A percentile compares a stretch with the other conserved stretches of the same genome.
Evolutionary conservation across 2,113 vertebrate genomes (phyloP).

Genomic region (Colistium nudipinnis): DNA sequence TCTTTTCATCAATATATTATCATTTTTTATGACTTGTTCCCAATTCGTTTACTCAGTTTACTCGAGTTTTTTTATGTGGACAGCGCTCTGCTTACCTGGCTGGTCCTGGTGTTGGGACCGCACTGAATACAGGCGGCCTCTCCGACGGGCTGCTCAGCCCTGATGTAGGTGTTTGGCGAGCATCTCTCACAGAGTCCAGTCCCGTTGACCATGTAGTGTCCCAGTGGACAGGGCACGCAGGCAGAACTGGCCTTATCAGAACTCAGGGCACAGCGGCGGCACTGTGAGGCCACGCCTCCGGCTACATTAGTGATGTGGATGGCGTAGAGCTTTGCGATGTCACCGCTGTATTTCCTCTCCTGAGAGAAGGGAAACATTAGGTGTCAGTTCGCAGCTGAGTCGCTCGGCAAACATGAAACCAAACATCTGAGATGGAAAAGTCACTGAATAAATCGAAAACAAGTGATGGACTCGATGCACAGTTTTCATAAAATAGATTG

Average conservation of each 20-base stretch:
- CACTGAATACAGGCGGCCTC: constrained; percentile 84
- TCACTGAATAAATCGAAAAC: no score
- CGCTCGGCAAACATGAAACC: no score
- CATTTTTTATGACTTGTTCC: not conserved
- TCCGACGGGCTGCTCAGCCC: constrained; percentile 82
- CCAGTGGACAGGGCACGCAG: constrained; percentile 88
- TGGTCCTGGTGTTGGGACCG: constrained; percentile 87
- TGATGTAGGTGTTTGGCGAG: constrained; percentile 84
- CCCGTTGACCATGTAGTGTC: constrained; percentile 83
- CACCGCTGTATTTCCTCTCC: constrained; percentile 86
- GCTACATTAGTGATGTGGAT: constrained; percentile 90
- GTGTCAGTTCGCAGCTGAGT: not conserved
- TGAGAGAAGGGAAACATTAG: constrained; percentile 54
- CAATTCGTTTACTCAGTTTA: no score
- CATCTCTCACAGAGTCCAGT: constrained; percentile 85
- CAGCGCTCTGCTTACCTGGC: constrained; percentile 78
- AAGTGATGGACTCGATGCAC: no score
- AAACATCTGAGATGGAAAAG: no score
- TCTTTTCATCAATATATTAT: no score
- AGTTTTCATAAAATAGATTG: not conserved
- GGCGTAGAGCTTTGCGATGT: constrained; percentile 92
- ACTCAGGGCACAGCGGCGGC: constrained; percentile 86
- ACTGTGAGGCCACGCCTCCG: constrained; percentile 89
- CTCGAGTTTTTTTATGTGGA: not conserved
- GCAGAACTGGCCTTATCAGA: constrained; percentile 66